Base-by-base conservation (phyloP, 64 coral and sea anemone genomes). In the Porites australiensis region DNA sequence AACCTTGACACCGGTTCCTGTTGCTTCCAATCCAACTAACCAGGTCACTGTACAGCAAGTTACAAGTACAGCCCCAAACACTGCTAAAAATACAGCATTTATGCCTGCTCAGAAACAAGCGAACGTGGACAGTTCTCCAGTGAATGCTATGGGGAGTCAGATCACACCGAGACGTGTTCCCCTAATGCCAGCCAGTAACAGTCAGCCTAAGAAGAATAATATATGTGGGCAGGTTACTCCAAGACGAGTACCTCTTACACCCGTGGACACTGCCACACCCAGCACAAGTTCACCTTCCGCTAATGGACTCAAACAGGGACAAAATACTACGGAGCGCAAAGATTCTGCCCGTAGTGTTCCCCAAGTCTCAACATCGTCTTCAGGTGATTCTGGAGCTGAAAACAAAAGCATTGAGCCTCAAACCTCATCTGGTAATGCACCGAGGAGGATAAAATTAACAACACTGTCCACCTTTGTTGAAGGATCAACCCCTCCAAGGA, bases 191-290 rank as follows among this genome's bases (percentile, higher is more conserved):
- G 44, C 21, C 6, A 46, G 2, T 12, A 58, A 10, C 4, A 61
- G 20, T 27, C 89, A 64, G 75, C 54, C 54, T 57, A 12, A 12
- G 54, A 57, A 37, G 27, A 37, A 1, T 37, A 37, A 37, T 37
- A 37, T 1, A 37, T 37, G 27, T 37, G 27, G 27, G 27, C 86
- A 86, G 63, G 57, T 54, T 23, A 61, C 62, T 10, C 94, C 82
- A 53, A 95, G 89, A 57, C 94, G 67, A 27, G 74, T 92, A 20
- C 80, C 91, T 65, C 37, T 78, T 21, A 54, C 77, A 62, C 50
- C 69, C 15, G 58, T 64, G 10, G 13, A 50, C 7, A 6, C 12
- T 47, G 9, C 58, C 21, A 72, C 23, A 13, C 19, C 69, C 21
- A 44, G 23, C 20, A 13, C 19, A 5, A 14, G 71, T 8, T 44